Evolutionary conservation across 2,797 vertebrate genomes (phyloP), one percentile per base, ranked within the genome.

Genomic region (Anableps anableps): DNA sequence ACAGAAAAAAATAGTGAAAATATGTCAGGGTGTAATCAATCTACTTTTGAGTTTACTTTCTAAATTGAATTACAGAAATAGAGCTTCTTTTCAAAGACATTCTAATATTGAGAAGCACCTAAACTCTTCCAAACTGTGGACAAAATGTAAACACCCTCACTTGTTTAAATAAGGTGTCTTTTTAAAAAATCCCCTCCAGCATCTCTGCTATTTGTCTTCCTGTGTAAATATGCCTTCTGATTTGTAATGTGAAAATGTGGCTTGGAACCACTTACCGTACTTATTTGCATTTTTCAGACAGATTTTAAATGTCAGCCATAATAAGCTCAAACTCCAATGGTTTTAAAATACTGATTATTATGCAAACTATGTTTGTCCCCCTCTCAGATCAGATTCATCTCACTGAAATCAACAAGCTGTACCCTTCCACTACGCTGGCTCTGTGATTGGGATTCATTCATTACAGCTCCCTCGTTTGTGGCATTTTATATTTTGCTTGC

Each of bases 271-370:
- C 90, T 93, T 84, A 89, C 83, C 80, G 26, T 31, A 60, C 84
- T 91, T 77, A 92, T 94, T 94, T 92, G 89, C 93, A 94, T 95
- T 91, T 55, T 92, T 45, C 76, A 80, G 84, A 74, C 87, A 80
- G 80, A 88, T 91, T 93, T 92, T 88, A 93, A 95, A 95, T 95
- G 93, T 93, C 93, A 95, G 78, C 85, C 80, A 77, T 92, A 92
- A 93, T 88, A 89, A 94, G 84, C 88, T 87, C 64, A 78, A 71
- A 88, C 81, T 83, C 73, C 84, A 80, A 85, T 83, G 87, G 64
- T 85, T 92, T 89, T 87, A 89, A 92, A 91, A 88, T 86, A 80
- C 47, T 78, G 83, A 79, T 89, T 87, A 88, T 92, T 93, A 94
- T 93, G 86, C 86, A 91, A 88, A 91, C 77, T 60, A n/a, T 89